Evolutionary conservation across 2,113 vertebrate species (phyloP).

Genomic region (human): DNA sequence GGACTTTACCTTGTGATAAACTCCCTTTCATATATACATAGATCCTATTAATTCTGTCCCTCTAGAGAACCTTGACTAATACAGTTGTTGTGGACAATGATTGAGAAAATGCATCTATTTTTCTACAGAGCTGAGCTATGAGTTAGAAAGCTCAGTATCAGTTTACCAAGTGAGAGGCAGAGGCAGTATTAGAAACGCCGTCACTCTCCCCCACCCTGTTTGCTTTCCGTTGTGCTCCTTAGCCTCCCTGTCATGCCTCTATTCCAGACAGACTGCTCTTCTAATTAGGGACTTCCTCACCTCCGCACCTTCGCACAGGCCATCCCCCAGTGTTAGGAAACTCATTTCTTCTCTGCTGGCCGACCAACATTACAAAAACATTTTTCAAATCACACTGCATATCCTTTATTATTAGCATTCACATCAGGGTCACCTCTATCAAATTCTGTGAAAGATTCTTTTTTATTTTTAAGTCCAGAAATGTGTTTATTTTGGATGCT

Average conservation of each 20-base stretch:
- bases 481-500: conserved; percentile 13
- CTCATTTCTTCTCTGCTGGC: not conserved
- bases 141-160: not conserved
- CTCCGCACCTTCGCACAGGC: not conserved
- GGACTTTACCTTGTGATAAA: no score
- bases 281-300: not conserved
- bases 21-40: no score
- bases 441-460: not conserved
- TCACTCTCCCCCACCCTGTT: fast-evolving
- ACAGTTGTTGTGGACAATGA: not conserved
- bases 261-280: not conserved
- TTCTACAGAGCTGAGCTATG: not conserved
- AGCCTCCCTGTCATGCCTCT: not conserved
- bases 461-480: not conserved
- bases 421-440: not conserved
- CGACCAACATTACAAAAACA: not conserved
- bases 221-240: fast-evolving
- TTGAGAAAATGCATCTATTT: not conserved
- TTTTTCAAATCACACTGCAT: not conserved
- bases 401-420: not conserved
- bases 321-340: not conserved
- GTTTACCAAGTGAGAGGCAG: not conserved
- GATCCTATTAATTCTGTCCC: no score
- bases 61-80: no score
- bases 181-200: not conserved